These are phyloP conservation scores for Etheostoma nigrum DNA, from an alignment of 2,797 vertebrate genomes.

Conservation along the genomic window DNA sequence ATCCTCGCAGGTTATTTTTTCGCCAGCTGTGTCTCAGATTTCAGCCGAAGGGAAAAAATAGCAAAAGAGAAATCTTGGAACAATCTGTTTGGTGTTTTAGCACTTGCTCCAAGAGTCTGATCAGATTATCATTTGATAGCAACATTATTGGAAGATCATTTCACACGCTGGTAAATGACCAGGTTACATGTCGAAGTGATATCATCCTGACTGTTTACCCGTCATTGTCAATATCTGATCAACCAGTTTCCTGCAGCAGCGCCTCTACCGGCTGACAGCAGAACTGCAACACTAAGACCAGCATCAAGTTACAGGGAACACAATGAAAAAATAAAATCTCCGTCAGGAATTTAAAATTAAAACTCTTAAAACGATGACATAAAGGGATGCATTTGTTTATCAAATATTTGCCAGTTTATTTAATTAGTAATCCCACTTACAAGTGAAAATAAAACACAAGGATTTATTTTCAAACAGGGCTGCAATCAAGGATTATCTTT, in stretches of 20 bases:
- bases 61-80: constrained; percentile 26
- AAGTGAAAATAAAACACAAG: neutral
- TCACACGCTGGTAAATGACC: constrained; percentile 5
- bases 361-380: neutral
- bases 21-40: constrained; percentile 54
- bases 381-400: neutral
- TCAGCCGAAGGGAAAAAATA: constrained; percentile 40
- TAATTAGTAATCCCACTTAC: neutral
- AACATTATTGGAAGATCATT: neutral
- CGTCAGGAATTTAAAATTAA: constrained; percentile 40
- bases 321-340: neutral
- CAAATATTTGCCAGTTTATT: neutral
- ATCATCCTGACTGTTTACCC: constrained; percentile 79
- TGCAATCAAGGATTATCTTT: neutral
- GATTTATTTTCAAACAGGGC: neutral
- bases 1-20: constrained; percentile 43
- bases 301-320: constrained; percentile 44
- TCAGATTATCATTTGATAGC: neutral
- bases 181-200: constrained; percentile 59
- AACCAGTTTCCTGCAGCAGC: constrained; percentile 85
- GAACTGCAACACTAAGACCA: constrained; percentile 66
- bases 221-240: constrained; percentile 80
- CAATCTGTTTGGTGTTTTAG: constrained; percentile 22
- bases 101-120: neutral
- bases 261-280: constrained; percentile 76